A percentile compares a stretch with the other conserved stretches of the same genome.
Conservation (phyloP, 2,888 invertebrate species). For the Coelinius sp. region DNA sequence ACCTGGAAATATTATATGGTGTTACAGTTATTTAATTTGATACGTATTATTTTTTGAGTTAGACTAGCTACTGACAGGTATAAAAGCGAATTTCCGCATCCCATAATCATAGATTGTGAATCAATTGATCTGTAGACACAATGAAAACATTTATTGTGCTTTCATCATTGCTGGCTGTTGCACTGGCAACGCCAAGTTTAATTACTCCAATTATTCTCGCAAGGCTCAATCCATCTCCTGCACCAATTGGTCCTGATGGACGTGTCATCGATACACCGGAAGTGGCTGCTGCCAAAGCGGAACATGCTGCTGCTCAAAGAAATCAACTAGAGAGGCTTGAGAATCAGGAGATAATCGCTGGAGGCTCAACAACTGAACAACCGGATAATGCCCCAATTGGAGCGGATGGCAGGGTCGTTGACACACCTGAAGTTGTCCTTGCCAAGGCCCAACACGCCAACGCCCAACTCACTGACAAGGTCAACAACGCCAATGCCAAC, state of each 20-base stretch:
- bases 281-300: slow-evolving; percentile 63
- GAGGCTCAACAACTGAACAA: slow-evolving; percentile 39
- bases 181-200: neutral
- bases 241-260: slow-evolving; percentile 63
- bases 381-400: slow-evolving; percentile 53
- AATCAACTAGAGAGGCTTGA: slow-evolving; percentile 46
- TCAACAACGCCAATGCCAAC: slow-evolving; percentile 47
- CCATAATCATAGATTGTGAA: neutral
- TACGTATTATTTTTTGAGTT: slow-evolving; percentile 29
- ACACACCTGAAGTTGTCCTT: slow-evolving; percentile 58
- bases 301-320: slow-evolving; percentile 58
- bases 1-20: neutral
- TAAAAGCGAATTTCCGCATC: neutral
- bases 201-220: neutral
- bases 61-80: slow-evolving; percentile 24
- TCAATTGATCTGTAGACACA: neutral
- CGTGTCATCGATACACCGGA: slow-evolving; percentile 67
- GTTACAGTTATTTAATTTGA: neutral
- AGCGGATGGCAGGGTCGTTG: slow-evolving; percentile 58
- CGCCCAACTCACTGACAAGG: slow-evolving; percentile 60
- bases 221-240: slow-evolving; percentile 56
- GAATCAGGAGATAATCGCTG: slow-evolving; percentile 54
- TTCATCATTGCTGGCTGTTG: neutral
- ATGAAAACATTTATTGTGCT: slow-evolving; percentile 1
- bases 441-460: slow-evolving; percentile 61